A percentile compares a stretch with the other conserved stretches of the same genome.
These are phyloP conservation scores for Caenorhabditis sp. DNA, from an alignment of 2,888 invertebrate genomes.

Conservation along the genomic window DNA sequence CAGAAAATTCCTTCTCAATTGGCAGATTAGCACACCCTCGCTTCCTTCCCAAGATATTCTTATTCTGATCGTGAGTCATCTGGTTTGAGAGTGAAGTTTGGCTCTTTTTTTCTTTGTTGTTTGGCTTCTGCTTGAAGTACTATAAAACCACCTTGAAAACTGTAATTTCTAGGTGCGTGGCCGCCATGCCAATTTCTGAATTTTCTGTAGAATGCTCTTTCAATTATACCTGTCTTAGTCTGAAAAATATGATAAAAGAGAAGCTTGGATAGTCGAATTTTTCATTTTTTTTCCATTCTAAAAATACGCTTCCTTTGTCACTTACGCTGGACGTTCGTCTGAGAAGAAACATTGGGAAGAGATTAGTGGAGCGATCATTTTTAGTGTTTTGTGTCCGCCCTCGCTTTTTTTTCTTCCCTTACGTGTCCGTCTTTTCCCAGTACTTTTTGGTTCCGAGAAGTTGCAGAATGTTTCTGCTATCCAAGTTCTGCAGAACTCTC, in stretches of 20 bases:
- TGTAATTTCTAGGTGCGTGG: not conserved
- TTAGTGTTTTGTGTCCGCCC: conserved; percentile 23
- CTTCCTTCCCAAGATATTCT: not conserved
- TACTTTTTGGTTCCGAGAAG: not conserved
- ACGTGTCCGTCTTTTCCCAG: not conserved
- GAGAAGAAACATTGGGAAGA: conserved; percentile 28
- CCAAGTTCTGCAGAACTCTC: not conserved
- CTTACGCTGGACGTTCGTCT: conserved; percentile 18
- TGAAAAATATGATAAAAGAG: not conserved
- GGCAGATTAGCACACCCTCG: conserved; percentile 2
- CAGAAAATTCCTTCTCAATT: conserved; percentile 12
- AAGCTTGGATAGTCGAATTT: not conserved
- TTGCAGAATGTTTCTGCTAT: not conserved
- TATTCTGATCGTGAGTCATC: conserved; percentile 10
- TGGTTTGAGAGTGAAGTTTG: too few relatives aligned
- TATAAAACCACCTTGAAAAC: not conserved
- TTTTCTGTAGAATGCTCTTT: not conserved
- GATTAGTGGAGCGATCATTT: conserved; percentile 27
- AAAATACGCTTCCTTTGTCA: not conserved
- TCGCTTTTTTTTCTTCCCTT: not conserved
- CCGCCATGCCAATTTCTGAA: not conserved
- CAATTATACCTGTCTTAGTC: conserved; percentile 9
- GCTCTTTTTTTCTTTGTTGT: not conserved
- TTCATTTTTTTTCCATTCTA: conserved; percentile 9
- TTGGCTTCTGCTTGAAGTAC: too few relatives aligned